A percentile compares a stretch with the other conserved stretches of the same genome.
phyloP scores from a whole-genome alignment of 1,140 invertebrate species.

The Vollenhovia emeryi region DNA sequence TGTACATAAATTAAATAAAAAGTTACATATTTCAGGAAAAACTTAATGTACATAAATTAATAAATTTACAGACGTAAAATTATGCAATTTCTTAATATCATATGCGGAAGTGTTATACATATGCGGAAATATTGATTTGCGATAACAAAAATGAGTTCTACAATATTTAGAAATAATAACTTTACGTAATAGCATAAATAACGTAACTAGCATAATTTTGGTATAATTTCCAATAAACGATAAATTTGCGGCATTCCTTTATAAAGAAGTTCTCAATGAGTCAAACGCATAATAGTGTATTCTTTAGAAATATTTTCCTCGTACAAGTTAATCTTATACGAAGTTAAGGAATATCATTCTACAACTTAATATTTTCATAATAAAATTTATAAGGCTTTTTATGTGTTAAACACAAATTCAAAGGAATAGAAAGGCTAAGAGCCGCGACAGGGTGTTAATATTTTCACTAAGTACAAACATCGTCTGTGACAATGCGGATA shows the following conservation, averaged over 20 bases:
- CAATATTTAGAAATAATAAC: neutral
- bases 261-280: neutral
- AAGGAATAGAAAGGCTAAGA: too few relatives aligned
- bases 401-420: too few relatives aligned
- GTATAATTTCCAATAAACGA: neutral
- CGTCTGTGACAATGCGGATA: neutral
- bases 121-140: neutral
- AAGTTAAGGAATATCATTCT: neutral
- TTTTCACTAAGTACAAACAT: too few relatives aligned
- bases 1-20: conserved; percentile 36
- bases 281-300: neutral
- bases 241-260: neutral
- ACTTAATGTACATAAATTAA: too few relatives aligned
- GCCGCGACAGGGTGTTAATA: too few relatives aligned
- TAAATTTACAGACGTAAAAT: too few relatives aligned
- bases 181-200: neutral
- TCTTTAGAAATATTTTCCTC: neutral
- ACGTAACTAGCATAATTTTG: neutral
- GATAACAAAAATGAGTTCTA: neutral
- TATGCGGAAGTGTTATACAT: neutral
- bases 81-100: neutral
- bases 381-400: too few relatives aligned
- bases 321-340: neutral
- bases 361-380: neutral
- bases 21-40: neutral